A percentile compares a stretch with the other conserved stretches of the same genome.
Evolutionary conservation across 2,888 invertebrate genomes (phyloP).

Genomic region (Drosophila borborema): DNA sequence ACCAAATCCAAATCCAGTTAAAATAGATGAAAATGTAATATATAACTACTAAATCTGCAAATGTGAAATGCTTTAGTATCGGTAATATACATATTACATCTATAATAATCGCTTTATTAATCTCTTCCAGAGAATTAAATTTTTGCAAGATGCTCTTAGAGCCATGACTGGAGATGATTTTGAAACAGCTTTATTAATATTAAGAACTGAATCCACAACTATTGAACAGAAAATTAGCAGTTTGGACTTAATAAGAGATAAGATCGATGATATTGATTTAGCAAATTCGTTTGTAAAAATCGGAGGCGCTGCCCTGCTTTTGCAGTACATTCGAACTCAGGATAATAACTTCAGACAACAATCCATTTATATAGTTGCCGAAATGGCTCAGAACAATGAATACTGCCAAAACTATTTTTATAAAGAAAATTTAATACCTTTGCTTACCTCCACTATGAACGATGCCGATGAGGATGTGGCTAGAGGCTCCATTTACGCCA

Average conservation of each 20-base stretch:
- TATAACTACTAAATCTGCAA: neutral
- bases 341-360: constrained; percentile 88
- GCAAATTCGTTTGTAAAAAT: constrained; percentile 65
- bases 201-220: constrained; percentile 30
- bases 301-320: constrained; percentile 51
- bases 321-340: constrained; percentile 34
- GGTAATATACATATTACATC: neutral
- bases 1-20: neutral
- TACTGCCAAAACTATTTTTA: constrained; percentile 91
- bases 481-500: constrained; percentile 61
- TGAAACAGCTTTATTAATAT: constrained; percentile 49
- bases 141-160: constrained; percentile 50
- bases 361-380: constrained; percentile 90
- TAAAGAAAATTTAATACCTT: constrained; percentile 88
- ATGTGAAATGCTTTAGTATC: neutral
- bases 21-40: constrained; percentile 25
- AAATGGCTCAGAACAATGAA: constrained; percentile 94
- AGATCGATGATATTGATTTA: constrained; percentile 67
- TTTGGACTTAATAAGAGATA: constrained; percentile 52
- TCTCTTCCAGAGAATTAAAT: constrained; percentile 34
- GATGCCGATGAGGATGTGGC: constrained; percentile 48
- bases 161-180: constrained; percentile 60
- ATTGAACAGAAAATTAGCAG: constrained; percentile 51
- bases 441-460: constrained; percentile 84
- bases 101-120: neutral